Conservation (phyloP, 2,797 vertebrate species). For the Leptodactylus fallax region DNA sequence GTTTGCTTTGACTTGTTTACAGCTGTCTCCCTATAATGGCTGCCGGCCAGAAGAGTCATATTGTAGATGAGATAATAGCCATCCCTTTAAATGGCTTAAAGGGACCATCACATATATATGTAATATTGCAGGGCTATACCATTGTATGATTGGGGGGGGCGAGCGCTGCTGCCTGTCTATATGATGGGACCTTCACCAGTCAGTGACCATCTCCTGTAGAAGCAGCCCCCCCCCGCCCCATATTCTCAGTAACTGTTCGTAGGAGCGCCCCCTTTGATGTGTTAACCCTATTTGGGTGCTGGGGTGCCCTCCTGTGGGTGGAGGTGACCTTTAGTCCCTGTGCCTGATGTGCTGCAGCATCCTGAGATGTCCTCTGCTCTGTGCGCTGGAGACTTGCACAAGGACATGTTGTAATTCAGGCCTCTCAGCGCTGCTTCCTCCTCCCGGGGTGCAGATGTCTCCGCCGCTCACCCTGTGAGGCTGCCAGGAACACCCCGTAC, state of each 20-base stretch:
- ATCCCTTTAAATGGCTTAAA: background rate
- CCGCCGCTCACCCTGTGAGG: background rate
- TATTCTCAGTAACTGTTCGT: no score
- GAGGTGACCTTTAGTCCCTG: no score
- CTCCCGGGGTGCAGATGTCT: no score
- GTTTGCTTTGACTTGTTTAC: constrained; percentile 1
- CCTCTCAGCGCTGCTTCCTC: background rate
- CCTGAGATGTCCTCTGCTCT: background rate
- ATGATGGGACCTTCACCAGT: no score
- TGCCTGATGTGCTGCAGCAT: no score
- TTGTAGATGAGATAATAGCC: background rate
- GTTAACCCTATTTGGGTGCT: no score
- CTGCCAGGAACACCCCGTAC: background rate
- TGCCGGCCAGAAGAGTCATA: background rate
- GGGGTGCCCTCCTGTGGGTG: no score
- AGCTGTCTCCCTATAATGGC: background rate
- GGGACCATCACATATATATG: background rate
- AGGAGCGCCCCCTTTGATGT: no score
- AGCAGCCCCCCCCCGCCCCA: no score
- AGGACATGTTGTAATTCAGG: background rate
- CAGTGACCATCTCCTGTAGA: no score
- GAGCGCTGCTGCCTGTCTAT: no score
- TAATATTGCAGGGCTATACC: background rate
- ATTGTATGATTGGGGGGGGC: background rate
- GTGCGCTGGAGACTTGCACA: background rate